Base-by-base conservation (phyloP, 2,888 invertebrate species). In the Notocelia uddmanniana region DNA sequence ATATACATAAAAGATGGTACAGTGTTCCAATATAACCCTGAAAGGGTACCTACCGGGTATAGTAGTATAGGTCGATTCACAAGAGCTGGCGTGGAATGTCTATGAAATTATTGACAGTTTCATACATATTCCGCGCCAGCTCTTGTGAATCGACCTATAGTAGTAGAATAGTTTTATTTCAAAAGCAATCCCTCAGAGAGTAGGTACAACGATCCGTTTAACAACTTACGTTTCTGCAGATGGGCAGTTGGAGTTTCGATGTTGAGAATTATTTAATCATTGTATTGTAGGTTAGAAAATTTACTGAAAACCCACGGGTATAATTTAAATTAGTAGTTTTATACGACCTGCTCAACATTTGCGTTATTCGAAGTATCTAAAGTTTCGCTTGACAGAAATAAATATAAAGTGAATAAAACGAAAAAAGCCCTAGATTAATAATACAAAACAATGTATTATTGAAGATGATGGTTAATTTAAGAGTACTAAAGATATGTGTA, bases 161-260 rank as follows among this genome's bases (percentile, higher is more conserved):
- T n/a, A 71, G 67, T 66, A 45, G 31, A 66, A 67, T 71, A 71
- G 71, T 71, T 67, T 66, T 71, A 71, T 71, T 71, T 71, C 54
- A 60, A 67, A 59, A 21, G 34, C 23, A 34, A 60, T 60, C 54
- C 70, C 71, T 60, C 8, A 48, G 71, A 55, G 71, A 60, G 21
- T n/a, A n/a, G n/a, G n/a, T 63, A 69, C 54, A 59, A 41, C 58
- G 58, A 60, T 67, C 66, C 59, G 59, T 71, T 60, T 67, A 71
- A 59, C 19, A 71, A 71, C 54, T 67, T 60, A 66, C 45, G n/a
- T n/a, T 18, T 45, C 26, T 67, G 15, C 71, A 23, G 59, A 45
- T 60, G 31, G 54, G n/a, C n/a, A 18, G 41, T 66, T 59, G 26
- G 50, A 52, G 52, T 41, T 10, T 52, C 63, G 50, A 19, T 6